A percentile compares a stretch with the other conserved stretches of the same genome.
Conservation (phyloP, 30 jellyfish, hydroid and myxozoan species). For the Cassiopea andromeda region DNA sequence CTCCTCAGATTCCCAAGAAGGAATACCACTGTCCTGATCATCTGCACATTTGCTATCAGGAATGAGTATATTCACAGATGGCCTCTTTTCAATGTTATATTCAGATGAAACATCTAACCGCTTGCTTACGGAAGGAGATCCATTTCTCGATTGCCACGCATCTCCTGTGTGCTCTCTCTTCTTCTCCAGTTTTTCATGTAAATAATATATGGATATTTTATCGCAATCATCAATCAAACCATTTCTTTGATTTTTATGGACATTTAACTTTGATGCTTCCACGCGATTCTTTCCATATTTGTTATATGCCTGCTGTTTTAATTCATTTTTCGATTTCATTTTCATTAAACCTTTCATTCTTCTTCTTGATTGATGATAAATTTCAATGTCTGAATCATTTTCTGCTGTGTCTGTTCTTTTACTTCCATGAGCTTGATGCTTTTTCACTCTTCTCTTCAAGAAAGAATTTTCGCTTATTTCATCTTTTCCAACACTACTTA, state of each 20-base stretch:
- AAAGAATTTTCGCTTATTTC: background rate
- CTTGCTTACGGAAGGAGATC: background rate
- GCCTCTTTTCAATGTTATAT: background rate
- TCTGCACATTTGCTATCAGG: conserved; percentile 11
- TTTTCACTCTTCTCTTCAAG: conserved; percentile 6
- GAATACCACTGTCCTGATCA: conserved; percentile 68
- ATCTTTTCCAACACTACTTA: background rate
- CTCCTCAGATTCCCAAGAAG: conserved; percentile 66
- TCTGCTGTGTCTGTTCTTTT: background rate
- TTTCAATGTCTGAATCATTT: conserved; percentile 50
- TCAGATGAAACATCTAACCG: background rate
- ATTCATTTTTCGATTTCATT: conserved; percentile 19
- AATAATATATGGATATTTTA: conserved; percentile 45
- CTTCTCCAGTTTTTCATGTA: conserved; percentile 15
- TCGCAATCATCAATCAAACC: background rate
- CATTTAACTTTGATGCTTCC: background rate
- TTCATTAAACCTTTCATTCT: conserved; percentile 13
- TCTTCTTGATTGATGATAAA: conserved; percentile 14
- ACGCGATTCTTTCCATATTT: background rate
- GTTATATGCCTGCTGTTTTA: background rate
- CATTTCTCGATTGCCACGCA: background rate
- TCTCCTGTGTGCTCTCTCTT: background rate
- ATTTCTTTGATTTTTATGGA: too few relatives aligned
- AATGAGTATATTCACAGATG: background rate
- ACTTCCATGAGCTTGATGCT: background rate